A percentile compares a stretch with the other conserved stretches of the same genome.
Conservation (phyloP, 1,140 invertebrate genomes). For the Bombus vancouverensis region DNA sequence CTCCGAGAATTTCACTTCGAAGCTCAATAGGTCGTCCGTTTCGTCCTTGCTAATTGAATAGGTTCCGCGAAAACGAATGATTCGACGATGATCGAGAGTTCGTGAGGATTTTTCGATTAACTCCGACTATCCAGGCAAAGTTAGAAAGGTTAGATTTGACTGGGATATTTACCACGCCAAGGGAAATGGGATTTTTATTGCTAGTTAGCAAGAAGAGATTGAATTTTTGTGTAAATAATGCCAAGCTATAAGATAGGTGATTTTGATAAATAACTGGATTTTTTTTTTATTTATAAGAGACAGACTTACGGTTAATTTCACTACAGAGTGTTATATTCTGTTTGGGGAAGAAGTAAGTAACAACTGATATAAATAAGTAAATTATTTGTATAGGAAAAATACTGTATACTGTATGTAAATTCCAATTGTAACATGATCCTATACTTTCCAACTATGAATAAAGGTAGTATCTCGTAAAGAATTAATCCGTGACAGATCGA, state of each 20-base stretch:
- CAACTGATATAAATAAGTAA: too few species aligned
- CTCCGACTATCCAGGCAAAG: neutral
- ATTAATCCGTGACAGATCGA: too few species aligned
- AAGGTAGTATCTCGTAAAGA: too few species aligned
- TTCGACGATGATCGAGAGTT: neutral
- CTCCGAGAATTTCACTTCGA: neutral
- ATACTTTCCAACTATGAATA: too few species aligned
- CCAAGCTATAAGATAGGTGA: neutral
- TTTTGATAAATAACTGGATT: too few species aligned
- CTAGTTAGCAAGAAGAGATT: neutral
- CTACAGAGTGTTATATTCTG: too few species aligned
- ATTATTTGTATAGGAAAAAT: too few species aligned
- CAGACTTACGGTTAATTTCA: too few species aligned
- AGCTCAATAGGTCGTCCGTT: neutral
- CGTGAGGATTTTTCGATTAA: neutral
- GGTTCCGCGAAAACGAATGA: neutral
- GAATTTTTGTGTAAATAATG: neutral
- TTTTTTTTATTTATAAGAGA: too few species aligned
- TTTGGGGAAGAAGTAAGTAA: too few species aligned
- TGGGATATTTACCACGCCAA: neutral
- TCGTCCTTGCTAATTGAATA: slow-evolving; percentile 20
- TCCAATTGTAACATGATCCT: too few species aligned
- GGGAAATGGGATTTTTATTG: neutral
- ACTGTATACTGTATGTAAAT: too few species aligned
- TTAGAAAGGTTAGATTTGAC: neutral